These are phyloP conservation scores for Spodoptera frugiperda DNA, from an alignment of 1,140 invertebrate genomes.

Conservation along the genomic window DNA sequence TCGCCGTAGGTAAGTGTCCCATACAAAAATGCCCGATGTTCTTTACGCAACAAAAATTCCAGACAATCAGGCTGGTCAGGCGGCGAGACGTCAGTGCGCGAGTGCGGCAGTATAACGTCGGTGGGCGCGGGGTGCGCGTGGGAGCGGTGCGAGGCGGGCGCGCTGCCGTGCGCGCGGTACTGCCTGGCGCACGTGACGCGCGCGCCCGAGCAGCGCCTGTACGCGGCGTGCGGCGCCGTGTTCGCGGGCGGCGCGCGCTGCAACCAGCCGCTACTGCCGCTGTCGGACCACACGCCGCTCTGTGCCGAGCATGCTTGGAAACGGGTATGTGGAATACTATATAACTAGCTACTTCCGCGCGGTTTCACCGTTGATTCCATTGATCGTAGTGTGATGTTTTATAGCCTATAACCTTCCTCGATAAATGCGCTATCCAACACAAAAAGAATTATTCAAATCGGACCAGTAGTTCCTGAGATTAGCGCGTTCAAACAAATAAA, in stretches of 20 bases:
- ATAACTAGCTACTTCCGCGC: too few species aligned
- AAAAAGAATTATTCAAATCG: too few species aligned
- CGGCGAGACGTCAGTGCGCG: constrained; percentile 53
- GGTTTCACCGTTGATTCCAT: too few species aligned
- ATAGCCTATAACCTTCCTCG: too few species aligned
- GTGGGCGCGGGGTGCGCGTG: constrained; percentile 36
- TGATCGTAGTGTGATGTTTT: too few species aligned
- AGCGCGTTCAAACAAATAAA: too few species aligned
- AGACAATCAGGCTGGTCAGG: constrained; percentile 76
- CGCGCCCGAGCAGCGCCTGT: constrained; percentile 95
- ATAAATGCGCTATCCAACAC: too few species aligned
- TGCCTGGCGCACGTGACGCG: constrained; percentile 95
- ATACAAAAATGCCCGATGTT: too few species aligned
- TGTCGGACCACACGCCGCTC: constrained; percentile 93
- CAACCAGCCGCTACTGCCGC: constrained; percentile 94
- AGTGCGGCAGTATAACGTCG: background rate
- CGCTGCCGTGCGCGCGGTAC: constrained; percentile 93
- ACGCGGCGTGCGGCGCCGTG: constrained; percentile 95
- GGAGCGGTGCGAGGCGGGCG: constrained; percentile 87
- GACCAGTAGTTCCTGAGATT: too few species aligned
- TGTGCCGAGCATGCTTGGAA: constrained; percentile 94
- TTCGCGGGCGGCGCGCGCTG: constrained; percentile 95
- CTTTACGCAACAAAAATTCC: too few species aligned
- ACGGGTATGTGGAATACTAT: constrained; percentile 86
- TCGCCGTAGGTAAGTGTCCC: too few species aligned